Evolutionary conservation across 2,797 vertebrate genomes (phyloP), one percentile per base, ranked within the genome.

Genomic region (Premnoplex brunnescens): DNA sequence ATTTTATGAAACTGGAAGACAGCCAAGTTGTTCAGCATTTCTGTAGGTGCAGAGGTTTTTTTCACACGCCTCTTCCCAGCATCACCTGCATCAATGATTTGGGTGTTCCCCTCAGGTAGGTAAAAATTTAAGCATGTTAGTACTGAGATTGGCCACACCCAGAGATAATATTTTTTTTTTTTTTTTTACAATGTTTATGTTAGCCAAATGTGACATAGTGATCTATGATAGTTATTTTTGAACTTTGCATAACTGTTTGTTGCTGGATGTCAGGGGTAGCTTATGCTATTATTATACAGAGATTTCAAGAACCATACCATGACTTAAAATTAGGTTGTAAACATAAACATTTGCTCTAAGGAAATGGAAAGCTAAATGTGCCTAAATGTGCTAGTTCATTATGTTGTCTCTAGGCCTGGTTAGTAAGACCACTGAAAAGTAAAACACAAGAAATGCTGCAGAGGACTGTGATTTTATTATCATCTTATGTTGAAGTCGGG

Each of bases 41-140:
- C 88, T 91, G 55, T 79, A 85, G 60, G 41, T 68, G 60, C 41
- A 73, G 74, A 59, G 36, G 9, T 4, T 52, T 92, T 96, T 95
- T 89, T 94, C 95, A 92, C 89, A 95, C 12, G 3, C 74, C 60
- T 93, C 73, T 95, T 96, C 91, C 95, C 91, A 95, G 64, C 77
- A 96, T 63, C 90, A 91, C 66, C 94, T 96, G 83, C 93, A 90
- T 90, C 88, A 78, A 49, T 92, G 37, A 86, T 92, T 93, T 93
- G 93, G 85, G 89, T 88, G 89, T 95, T 96, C 95, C 85, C 91
- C 68, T 91, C 75, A 88, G 90, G 91, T 96, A 93, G 74, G 54
- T 93, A 88, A 95, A 68, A 91, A 81, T 92, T 89, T 88, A 95
- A 91, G 94, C 95, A 92, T 96, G 96, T 96, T 95, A 89, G 71